Percentiles rank a stretch among this genome's conserved stretches.
Evolutionary conservation across 2,113 vertebrate genomes (phyloP).

Genomic region (Gnathonemus longibarbis): DNA sequence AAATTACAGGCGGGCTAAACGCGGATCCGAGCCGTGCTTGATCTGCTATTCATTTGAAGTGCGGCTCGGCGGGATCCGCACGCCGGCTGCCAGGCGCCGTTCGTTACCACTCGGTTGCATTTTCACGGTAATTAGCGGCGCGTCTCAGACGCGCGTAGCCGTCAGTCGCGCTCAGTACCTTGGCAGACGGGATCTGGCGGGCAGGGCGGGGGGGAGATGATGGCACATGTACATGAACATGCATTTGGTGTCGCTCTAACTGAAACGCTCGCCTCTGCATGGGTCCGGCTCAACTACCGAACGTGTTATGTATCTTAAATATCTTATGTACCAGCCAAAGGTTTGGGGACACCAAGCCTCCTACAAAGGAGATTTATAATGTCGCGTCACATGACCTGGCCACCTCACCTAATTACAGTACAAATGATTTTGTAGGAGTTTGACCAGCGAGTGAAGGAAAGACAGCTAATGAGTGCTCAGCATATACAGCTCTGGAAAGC

Average conservation of each 20-base stretch:
- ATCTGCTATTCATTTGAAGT: conserved; percentile 61
- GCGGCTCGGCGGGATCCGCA: conserved; percentile 46
- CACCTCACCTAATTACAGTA: not conserved
- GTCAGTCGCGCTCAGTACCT: conserved; percentile 23
- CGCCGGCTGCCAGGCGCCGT: conserved; percentile 42
- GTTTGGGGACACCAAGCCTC: not conserved
- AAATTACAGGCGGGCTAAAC: conserved; percentile 50
- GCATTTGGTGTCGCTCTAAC: not conserved
- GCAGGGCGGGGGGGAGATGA: not conserved
- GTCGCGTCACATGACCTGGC: not conserved
- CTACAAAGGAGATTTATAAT: not conserved
- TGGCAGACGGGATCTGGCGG: not conserved
- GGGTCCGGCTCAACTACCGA: not conserved
- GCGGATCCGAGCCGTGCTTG: conserved; percentile 55
- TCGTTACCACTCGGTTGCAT: conserved; percentile 38
- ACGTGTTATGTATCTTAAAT: not conserved
- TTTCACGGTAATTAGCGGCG: conserved; percentile 43
- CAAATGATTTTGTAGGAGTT: not conserved
- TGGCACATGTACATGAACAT: not conserved
- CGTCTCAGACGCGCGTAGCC: conserved; percentile 30
- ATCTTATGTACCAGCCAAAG: not conserved
- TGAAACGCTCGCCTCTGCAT: not conserved
- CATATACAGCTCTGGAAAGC: not conserved
- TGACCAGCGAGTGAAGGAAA: not conserved
- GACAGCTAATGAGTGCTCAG: not conserved